These are phyloP conservation scores for Tinea trinotella DNA, from an alignment of 2,888 invertebrate species.

Conservation along the genomic window DNA sequence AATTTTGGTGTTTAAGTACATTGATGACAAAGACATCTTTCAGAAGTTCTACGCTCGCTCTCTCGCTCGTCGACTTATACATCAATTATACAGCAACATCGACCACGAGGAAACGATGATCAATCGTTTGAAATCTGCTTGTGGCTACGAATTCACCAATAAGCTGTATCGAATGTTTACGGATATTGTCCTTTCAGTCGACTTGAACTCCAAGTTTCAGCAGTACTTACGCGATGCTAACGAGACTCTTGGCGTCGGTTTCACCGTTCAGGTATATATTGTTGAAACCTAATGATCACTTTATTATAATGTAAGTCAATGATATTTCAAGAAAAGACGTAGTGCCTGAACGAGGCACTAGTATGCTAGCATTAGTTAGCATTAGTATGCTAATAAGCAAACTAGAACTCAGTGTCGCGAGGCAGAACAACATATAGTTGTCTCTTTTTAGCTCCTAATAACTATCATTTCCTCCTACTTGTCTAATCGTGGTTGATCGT, in stretches of 20 bases:
- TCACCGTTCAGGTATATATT: conserved; percentile 70
- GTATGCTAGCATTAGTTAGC: too few relatives aligned
- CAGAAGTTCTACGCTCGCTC: conserved; percentile 96
- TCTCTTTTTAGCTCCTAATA: too few relatives aligned
- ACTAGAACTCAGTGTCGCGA: too few relatives aligned
- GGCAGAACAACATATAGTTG: too few relatives aligned
- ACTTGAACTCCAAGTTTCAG: conserved; percentile 91
- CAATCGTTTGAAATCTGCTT: conserved; percentile 93
- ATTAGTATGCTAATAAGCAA: too few relatives aligned
- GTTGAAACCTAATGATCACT: too few relatives aligned
- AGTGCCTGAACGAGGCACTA: too few relatives aligned
- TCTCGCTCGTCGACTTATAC: conserved; percentile 93
- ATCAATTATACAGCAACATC: conserved; percentile 95
- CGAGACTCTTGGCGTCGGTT: conserved; percentile 76
- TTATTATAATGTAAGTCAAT: too few relatives aligned
- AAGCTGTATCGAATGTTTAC: conserved; percentile 99
- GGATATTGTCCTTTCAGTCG: conserved; percentile 93
- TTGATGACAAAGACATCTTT: conserved; percentile 99
- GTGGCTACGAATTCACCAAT: conserved; percentile 99
- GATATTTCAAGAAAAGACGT: too few relatives aligned
- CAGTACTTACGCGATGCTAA: conserved; percentile 70
- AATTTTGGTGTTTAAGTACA: conserved; percentile 97
- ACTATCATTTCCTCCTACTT: too few relatives aligned
- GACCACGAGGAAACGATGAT: conserved; percentile 99
- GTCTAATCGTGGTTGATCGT: too few relatives aligned